Percentiles rank a stretch among this genome's conserved stretches.
phyloP scores from a whole-genome alignment of 1,140 invertebrate species.

The Pomacea maculata region DNA sequence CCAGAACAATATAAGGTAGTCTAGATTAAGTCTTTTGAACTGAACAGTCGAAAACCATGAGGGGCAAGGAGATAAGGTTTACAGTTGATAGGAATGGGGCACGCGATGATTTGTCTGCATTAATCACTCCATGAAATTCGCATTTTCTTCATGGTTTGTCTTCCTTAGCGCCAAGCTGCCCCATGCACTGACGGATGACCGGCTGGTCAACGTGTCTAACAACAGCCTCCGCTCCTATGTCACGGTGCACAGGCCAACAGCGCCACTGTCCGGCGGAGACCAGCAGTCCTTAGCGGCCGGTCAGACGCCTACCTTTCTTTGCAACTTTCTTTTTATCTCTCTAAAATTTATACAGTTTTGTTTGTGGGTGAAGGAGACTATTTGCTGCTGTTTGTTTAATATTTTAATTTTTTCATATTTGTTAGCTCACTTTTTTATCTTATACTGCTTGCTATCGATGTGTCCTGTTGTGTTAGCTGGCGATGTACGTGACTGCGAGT shows the following conservation, averaged over 20 bases:
- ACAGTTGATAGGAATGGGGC: background rate
- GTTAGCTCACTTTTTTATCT: background rate
- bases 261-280: conserved; percentile 26
- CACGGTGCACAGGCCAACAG: conserved; percentile 56
- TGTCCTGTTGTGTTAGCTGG: background rate
- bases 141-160: background rate
- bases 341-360: background rate
- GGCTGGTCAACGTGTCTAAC: conserved; percentile 55
- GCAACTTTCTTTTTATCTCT: background rate
- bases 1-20: conserved; percentile 63
- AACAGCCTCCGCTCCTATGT: conserved; percentile 57
- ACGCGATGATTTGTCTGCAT: background rate
- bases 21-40: too few relatives aligned
- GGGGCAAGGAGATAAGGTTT: background rate
- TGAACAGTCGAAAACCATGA: background rate
- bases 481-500: background rate
- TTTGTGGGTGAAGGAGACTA: too few relatives aligned
- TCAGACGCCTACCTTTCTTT: background rate
- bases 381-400: background rate
- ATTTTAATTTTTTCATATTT: background rate
- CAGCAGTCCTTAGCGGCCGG: conserved; percentile 26
- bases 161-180: conserved; percentile 44
- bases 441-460: too few relatives aligned
- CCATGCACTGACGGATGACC: conserved; percentile 49
- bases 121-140: background rate